Conservation (phyloP, 92 coral and sea anemone genomes). For the Micromussa lordhowensis region DNA sequence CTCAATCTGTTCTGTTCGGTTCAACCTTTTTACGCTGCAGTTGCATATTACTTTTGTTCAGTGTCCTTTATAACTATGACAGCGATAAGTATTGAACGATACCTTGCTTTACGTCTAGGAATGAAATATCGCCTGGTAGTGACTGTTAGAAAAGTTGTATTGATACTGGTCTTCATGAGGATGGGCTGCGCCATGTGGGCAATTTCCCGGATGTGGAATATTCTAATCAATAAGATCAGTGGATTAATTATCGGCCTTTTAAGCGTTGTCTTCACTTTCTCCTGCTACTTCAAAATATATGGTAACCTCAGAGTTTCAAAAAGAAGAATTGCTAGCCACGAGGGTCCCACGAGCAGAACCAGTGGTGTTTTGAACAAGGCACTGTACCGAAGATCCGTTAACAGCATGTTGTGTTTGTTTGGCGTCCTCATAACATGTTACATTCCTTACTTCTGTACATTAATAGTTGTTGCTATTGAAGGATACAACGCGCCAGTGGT, state of each 20-base stretch:
- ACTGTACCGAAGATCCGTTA: conserved; percentile 45
- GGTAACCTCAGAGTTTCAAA: conserved; percentile 27
- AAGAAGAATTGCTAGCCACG: neutral
- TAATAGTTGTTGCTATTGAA: conserved; percentile 31
- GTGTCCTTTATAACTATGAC: conserved; percentile 54
- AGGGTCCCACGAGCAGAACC: neutral
- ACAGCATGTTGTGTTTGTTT: conserved; percentile 59
- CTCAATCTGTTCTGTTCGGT: conserved; percentile 47
- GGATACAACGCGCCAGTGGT: conserved; percentile 58
- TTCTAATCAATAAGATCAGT: conserved; percentile 47
- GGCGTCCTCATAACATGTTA: conserved; percentile 49
- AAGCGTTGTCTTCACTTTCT: conserved; percentile 28
- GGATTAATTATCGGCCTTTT: conserved; percentile 38
- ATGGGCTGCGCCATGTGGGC: conserved; percentile 41
- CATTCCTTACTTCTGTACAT: conserved; percentile 51
- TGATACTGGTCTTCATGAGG: conserved; percentile 25
- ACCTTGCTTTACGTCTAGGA: conserved; percentile 53
- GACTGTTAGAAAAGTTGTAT: conserved; percentile 23
- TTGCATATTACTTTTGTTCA: conserved; percentile 53
- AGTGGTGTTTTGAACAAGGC: conserved; percentile 27
- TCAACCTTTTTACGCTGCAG: conserved; percentile 56
- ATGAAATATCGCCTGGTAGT: conserved; percentile 48
- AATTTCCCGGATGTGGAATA: conserved; percentile 48
- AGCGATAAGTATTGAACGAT: conserved; percentile 60
- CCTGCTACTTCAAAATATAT: conserved; percentile 45